Evolutionary conservation across 2,888 invertebrate species (phyloP).

Genomic region (Diadromus collaris): DNA sequence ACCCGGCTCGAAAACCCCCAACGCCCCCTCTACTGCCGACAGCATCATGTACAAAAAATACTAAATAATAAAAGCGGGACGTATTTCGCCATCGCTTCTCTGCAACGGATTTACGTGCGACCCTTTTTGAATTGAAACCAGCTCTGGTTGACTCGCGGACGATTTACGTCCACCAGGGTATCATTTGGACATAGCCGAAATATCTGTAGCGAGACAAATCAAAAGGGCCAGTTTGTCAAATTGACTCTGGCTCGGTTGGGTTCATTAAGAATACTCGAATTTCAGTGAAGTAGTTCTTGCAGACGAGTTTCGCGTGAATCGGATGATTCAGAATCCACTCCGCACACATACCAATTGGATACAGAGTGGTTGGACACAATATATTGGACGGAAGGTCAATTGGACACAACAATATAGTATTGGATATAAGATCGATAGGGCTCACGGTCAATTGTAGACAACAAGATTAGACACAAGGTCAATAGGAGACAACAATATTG

Average conservation of each 20-base stretch:
- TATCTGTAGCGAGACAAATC: neutral
- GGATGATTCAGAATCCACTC: too few species aligned
- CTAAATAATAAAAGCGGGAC: conserved; percentile 28
- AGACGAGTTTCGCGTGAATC: neutral
- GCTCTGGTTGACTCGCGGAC: neutral
- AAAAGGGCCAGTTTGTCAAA: neutral
- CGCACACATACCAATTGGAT: too few species aligned
- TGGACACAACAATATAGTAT: too few species aligned
- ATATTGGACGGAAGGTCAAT: too few species aligned
- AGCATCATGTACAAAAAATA: conserved; percentile 43
- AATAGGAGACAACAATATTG: too few species aligned
- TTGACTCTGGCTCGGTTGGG: neutral
- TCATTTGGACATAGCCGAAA: neutral
- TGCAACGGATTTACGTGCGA: conserved; percentile 2
- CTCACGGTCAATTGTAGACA: too few species aligned
- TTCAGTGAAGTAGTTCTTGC: neutral
- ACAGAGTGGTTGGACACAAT: too few species aligned
- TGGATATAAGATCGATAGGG: too few species aligned
- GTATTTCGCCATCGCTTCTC: neutral
- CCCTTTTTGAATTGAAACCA: neutral
- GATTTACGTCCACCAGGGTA: neutral
- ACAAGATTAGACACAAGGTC: too few species aligned
- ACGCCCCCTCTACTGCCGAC: neutral
- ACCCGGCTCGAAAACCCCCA: conserved; percentile 25
- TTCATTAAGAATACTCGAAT: neutral